Percentiles rank a stretch among this genome's conserved stretches.
phyloP scores from a whole-genome alignment of 2,797 vertebrate species.

The Chrysocyon brachyurus region DNA sequence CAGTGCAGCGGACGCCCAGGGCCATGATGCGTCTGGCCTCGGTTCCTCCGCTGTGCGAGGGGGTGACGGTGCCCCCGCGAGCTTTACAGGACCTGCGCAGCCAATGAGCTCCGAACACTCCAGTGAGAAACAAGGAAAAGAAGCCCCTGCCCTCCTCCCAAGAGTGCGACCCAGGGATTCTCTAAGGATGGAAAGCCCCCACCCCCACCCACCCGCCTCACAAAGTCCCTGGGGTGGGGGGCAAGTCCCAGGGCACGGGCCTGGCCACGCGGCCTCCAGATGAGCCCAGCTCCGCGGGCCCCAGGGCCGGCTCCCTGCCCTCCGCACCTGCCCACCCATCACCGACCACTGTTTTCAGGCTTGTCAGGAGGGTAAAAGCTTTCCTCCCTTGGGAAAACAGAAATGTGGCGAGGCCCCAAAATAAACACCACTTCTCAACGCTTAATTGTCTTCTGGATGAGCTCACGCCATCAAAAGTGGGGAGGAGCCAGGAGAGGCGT shows the following conservation, averaged over 20 bases:
- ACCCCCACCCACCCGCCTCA: neutral
- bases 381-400: neutral
- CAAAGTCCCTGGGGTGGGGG: neutral
- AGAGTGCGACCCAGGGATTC: fast-evolving
- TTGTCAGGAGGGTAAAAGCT: neutral
- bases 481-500: fast-evolving
- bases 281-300: no score
- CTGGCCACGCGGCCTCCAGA: no score
- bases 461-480: fast-evolving
- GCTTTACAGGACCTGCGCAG: no score
- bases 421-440: fast-evolving
- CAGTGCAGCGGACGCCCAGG: fast-evolving
- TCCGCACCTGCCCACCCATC: fast-evolving
- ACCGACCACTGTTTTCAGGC: no score
- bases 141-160: fast-evolving
- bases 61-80: fast-evolving
- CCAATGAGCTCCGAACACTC: neutral
- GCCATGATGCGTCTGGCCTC: fast-evolving
- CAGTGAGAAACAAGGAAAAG: neutral
- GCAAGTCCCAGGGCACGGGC: neutral
- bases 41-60: neutral
- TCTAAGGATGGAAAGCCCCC: no score
- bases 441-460: no score
- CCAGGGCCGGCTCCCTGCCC: neutral
- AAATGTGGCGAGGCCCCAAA: neutral